Evolutionary conservation across 2,888 invertebrate genomes (phyloP).

Genomic region (Caenorhabditis sp.): DNA sequence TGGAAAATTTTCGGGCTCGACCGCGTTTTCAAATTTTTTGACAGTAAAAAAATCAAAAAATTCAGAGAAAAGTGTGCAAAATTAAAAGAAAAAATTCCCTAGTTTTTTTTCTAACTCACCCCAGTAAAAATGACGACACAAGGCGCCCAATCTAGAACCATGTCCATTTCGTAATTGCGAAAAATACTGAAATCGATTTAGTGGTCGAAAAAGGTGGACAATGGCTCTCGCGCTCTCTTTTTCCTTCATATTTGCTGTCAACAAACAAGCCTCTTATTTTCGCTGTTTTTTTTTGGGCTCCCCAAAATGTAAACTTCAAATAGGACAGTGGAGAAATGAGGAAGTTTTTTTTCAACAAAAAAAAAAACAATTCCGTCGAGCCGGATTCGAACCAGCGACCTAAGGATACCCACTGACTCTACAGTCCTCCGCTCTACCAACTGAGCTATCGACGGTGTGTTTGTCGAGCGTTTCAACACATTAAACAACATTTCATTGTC

Average conservation of each 20-base stretch:
- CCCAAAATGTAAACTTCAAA: background rate
- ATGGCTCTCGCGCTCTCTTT: background rate
- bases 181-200: background rate
- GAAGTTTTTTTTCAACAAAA: background rate
- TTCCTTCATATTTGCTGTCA: constrained; percentile 5
- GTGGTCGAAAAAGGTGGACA: constrained; percentile 2
- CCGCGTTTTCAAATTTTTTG: too few relatives aligned
- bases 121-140: constrained; percentile 24
- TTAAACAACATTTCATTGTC: background rate
- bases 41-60: too few relatives aligned
- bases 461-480: too few relatives aligned
- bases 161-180: constrained; percentile 11
- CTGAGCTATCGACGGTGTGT: constrained; percentile 50
- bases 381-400: constrained; percentile 64
- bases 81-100: background rate
- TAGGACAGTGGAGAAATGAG: too few relatives aligned
- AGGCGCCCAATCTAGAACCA: constrained; percentile 28
- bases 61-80: too few relatives aligned
- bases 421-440: constrained; percentile 55
- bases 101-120: constrained; percentile 7
- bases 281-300: background rate
- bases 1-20: too few relatives aligned
- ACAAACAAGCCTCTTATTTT: constrained; percentile 4
- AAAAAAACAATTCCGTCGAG: constrained; percentile 51
- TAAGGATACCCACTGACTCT: constrained; percentile 51